Percentiles rank a stretch among this genome's conserved stretches.
phyloP scores from a whole-genome alignment of 1,140 invertebrate genomes.

The Doryteuthis pealeii region DNA sequence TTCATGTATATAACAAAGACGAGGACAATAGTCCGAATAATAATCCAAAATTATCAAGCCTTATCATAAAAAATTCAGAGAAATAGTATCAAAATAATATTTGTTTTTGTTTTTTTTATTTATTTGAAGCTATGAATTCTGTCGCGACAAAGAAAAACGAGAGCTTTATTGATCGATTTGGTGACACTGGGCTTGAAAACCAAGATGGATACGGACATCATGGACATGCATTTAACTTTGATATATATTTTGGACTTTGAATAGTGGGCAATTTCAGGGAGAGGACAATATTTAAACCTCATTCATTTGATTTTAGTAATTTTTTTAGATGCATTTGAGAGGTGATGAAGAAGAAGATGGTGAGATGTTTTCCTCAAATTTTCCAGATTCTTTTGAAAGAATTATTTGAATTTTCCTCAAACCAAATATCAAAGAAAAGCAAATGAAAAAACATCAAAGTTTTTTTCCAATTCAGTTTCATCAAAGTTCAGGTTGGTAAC shows the following conservation, averaged over 20 bases:
- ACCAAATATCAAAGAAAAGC: neutral
- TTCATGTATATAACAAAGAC: too few species aligned
- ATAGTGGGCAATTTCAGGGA: slow-evolving; percentile 33
- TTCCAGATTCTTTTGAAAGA: slow-evolving; percentile 2
- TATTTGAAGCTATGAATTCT: slow-evolving; percentile 83
- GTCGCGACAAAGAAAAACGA: slow-evolving; percentile 87
- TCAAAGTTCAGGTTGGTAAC: neutral
- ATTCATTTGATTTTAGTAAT: slow-evolving; percentile 27
- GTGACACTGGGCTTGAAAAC: slow-evolving; percentile 57
- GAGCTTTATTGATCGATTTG: slow-evolving; percentile 92
- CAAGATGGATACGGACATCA: slow-evolving; percentile 5
- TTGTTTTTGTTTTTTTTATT: neutral
- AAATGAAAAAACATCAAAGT: neutral
- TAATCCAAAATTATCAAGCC: too few species aligned
- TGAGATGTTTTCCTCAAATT: slow-evolving; percentile 26
- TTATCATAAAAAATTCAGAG: too few species aligned
- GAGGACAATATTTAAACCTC: slow-evolving; percentile 17
- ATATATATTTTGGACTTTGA: slow-evolving; percentile 53
- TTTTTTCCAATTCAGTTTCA: neutral
- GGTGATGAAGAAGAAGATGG: slow-evolving; percentile 36
- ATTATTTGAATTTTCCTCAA: neutral
- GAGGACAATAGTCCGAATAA: too few species aligned
- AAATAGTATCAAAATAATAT: neutral
- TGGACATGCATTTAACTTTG: slow-evolving; percentile 47
- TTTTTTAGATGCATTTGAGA: slow-evolving; percentile 51